Percentiles rank a stretch among this genome's conserved stretches.
Evolutionary conservation across 2,888 invertebrate species (phyloP).

Genomic region (Noctuana brunneofusca): DNA sequence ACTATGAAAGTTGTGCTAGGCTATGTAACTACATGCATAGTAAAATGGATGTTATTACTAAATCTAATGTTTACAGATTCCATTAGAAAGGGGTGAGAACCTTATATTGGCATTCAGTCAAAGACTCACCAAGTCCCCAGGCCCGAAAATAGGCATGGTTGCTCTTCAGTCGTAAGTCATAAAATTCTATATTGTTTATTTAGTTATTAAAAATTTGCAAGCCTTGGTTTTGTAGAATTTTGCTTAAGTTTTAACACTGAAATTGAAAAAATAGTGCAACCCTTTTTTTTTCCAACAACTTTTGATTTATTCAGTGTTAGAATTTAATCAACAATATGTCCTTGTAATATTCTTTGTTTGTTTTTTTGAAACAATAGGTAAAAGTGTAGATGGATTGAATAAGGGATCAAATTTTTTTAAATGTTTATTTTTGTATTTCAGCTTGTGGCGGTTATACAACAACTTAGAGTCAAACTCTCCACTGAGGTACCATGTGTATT

Average conservation of each 20-base stretch:
- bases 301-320: no score
- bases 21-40: neutral
- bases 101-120: conserved; percentile 96
- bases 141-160: conserved; percentile 89
- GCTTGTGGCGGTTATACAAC: conserved; percentile 95
- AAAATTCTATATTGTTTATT: conserved; percentile 2
- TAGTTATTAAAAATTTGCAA: no score
- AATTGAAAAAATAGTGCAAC: no score
- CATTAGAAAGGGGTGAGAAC: conserved; percentile 93
- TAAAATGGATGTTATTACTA: neutral
- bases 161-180: conserved; percentile 94
- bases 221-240: no score
- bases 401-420: no score
- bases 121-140: conserved; percentile 93
- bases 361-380: no score
- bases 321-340: no score
- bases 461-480: conserved; percentile 93
- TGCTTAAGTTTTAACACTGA: no score
- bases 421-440: conserved; percentile 77
- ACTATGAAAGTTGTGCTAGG: no score
- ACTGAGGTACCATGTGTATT: conserved; percentile 95
- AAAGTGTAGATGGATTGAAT: no score
- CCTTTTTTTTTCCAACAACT: no score
- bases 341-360: no score
- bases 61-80: conserved; percentile 82